A percentile compares a stretch with the other conserved stretches of the same genome.
Evolutionary conservation across 2,797 vertebrate genomes (phyloP).

Genomic region (Rhabdomys pumilio): DNA sequence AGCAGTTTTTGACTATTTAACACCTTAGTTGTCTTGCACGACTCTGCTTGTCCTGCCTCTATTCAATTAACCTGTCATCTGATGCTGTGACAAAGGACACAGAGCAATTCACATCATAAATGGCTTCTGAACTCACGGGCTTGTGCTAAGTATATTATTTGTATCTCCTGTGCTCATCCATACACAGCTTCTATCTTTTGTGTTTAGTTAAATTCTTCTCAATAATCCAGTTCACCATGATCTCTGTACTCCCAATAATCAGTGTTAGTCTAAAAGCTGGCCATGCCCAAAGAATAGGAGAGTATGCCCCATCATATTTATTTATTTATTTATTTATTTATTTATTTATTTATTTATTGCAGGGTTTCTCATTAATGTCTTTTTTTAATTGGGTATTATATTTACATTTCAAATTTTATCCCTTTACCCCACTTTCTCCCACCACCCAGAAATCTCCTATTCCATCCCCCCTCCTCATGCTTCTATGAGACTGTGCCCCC

Average conservation of each 20-base stretch:
- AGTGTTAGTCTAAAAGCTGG: conserved; percentile 86
- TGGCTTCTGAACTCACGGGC: conserved; percentile 79
- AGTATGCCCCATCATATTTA: not conserved
- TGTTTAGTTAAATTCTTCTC: conserved; percentile 67
- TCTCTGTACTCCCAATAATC: conserved; percentile 76
- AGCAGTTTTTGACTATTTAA: conserved; percentile 57
- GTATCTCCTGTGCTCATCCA: conserved; percentile 59
- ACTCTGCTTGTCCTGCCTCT: conserved; percentile 76
- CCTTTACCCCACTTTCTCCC: too few species aligned
- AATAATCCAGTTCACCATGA: conserved; percentile 74
- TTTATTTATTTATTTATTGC: not conserved
- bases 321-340: not conserved
- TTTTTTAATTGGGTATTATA: too few species aligned
- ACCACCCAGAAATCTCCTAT: too few species aligned
- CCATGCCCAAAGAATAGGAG: conserved; percentile 72
- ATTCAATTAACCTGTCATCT: conserved; percentile 86
- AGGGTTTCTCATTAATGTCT: too few species aligned
- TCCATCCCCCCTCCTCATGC: too few species aligned
- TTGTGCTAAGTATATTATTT: conserved; percentile 73
- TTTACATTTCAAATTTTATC: too few species aligned
- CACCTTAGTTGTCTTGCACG: conserved; percentile 62
- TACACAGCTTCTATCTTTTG: conserved; percentile 57
- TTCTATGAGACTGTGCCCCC: too few species aligned
- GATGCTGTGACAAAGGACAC: conserved; percentile 64
- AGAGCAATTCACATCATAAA: conserved; percentile 76